phyloP scores from a whole-genome alignment of 1,140 invertebrate species.

The Zaprionus inermis region DNA sequence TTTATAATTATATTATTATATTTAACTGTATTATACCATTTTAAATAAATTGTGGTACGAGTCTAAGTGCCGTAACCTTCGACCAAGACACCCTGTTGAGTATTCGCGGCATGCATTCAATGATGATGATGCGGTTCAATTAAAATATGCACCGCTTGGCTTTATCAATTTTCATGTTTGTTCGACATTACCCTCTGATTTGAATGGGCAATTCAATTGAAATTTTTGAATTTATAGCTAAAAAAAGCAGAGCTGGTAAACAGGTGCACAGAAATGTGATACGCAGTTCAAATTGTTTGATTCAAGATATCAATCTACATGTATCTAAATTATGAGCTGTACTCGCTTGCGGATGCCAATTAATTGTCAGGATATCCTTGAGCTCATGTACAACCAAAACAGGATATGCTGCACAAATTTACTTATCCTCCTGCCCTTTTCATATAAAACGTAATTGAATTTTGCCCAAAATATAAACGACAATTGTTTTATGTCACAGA shows the following conservation, averaged over 20 bases:
- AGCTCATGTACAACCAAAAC: slow-evolving; percentile 35
- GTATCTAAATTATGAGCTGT: slow-evolving; percentile 2
- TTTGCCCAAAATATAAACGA: slow-evolving; percentile 51
- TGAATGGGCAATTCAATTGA: slow-evolving; percentile 30
- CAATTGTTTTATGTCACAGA: slow-evolving; percentile 63
- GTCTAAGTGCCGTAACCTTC: no score
- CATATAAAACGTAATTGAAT: slow-evolving; percentile 55
- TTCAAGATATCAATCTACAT: slow-evolving; percentile 9
- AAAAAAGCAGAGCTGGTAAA: slow-evolving; percentile 1
- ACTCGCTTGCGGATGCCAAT: slow-evolving; percentile 35
- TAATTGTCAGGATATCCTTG: slow-evolving; percentile 50
- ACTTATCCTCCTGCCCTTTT: slow-evolving; percentile 20
- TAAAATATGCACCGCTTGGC: slow-evolving; percentile 31
- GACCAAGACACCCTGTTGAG: slow-evolving; percentile 12
- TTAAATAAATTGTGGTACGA: no score
- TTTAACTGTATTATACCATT: no score
- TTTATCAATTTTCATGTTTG: slow-evolving; percentile 38
- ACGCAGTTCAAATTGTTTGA: slow-evolving; percentile 52
- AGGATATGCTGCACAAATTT: slow-evolving; percentile 39
- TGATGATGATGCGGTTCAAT: slow-evolving; percentile 23
- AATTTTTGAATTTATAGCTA: slow-evolving; percentile 22
- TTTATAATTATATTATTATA: no score
- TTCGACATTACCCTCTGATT: slow-evolving; percentile 17
- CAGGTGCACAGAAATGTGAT: slow-evolving; percentile 15
- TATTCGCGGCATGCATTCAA: not conserved